These are phyloP conservation scores for Mellilla xanthometata DNA, from an alignment of 2,888 invertebrate genomes.

Conservation along the genomic window DNA sequence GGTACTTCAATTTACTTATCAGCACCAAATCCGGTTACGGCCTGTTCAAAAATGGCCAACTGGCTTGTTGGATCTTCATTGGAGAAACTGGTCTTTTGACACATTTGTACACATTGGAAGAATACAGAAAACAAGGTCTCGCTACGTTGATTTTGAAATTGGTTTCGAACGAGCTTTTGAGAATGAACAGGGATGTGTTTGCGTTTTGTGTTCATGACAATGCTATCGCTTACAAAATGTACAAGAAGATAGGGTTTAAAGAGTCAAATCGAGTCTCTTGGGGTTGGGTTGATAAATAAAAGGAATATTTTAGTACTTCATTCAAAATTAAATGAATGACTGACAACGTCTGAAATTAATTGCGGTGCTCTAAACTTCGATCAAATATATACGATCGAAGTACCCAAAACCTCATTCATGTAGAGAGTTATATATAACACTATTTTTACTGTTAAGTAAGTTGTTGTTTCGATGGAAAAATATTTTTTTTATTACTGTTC, in stretches of 20 bases:
- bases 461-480: too few species aligned
- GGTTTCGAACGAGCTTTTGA: slow-evolving; percentile 43
- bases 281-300: slow-evolving; percentile 33
- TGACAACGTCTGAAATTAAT: too few species aligned
- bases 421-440: too few species aligned
- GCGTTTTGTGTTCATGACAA: slow-evolving; percentile 50
- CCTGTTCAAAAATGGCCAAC: slow-evolving; percentile 38
- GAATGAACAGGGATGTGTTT: slow-evolving; percentile 40
- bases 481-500: too few species aligned
- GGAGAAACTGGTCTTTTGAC: slow-evolving; percentile 52
- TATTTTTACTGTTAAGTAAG: too few species aligned
- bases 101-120: slow-evolving; percentile 54
- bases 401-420: too few species aligned
- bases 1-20: slow-evolving; percentile 48
- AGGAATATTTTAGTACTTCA: too few species aligned
- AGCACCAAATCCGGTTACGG: slow-evolving; percentile 48
- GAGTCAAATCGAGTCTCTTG: slow-evolving; percentile 36
- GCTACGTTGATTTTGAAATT: slow-evolving; percentile 48
- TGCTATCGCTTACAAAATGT: slow-evolving; percentile 43
- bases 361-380: too few species aligned
- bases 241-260: slow-evolving; percentile 48
- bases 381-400: too few species aligned
- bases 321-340: too few species aligned
- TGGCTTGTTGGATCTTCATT: slow-evolving; percentile 51
- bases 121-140: slow-evolving; percentile 54